Percentiles rank a stretch among this genome's conserved stretches.
Evolutionary conservation across 2,113 vertebrate genomes (phyloP).

Genomic region (human): DNA sequence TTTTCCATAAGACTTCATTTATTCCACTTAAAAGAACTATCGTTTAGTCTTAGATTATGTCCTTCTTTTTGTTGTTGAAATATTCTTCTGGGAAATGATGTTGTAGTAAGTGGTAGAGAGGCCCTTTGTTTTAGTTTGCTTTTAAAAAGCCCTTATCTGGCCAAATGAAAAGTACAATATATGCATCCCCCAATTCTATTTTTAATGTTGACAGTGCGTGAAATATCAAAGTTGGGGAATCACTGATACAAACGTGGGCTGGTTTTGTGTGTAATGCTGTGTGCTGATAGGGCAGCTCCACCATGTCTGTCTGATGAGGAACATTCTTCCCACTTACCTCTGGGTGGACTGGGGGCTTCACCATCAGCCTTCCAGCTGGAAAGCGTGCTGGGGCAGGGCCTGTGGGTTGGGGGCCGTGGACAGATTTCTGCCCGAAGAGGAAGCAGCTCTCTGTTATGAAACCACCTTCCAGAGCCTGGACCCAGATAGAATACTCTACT

Average conservation of each 20-base stretch:
- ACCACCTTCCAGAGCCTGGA: neutral
- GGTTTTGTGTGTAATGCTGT: neutral
- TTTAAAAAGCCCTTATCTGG: neutral
- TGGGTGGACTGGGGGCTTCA: accelerated
- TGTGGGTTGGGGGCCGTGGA: too few relatives aligned
- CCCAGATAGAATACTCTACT: too few relatives aligned
- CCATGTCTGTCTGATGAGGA: too few relatives aligned
- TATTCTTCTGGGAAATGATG: neutral
- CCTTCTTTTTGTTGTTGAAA: neutral
- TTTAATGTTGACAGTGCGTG: neutral
- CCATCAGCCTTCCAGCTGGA: neutral
- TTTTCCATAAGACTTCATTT: neutral
- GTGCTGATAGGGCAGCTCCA: accelerated
- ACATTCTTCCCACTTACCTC: neutral
- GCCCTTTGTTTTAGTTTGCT: neutral
- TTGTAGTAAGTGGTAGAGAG: neutral
- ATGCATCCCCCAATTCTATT: neutral
- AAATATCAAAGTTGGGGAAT: neutral
- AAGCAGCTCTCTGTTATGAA: neutral
- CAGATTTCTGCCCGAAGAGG: neutral
- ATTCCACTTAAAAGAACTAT: neutral
- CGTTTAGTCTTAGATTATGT: neutral
- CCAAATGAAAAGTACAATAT: neutral
- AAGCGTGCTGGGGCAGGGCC: neutral
- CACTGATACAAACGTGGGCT: neutral